Conservation (phyloP, 2,113 vertebrate genomes). For the Pterocles burchelli region DNA sequence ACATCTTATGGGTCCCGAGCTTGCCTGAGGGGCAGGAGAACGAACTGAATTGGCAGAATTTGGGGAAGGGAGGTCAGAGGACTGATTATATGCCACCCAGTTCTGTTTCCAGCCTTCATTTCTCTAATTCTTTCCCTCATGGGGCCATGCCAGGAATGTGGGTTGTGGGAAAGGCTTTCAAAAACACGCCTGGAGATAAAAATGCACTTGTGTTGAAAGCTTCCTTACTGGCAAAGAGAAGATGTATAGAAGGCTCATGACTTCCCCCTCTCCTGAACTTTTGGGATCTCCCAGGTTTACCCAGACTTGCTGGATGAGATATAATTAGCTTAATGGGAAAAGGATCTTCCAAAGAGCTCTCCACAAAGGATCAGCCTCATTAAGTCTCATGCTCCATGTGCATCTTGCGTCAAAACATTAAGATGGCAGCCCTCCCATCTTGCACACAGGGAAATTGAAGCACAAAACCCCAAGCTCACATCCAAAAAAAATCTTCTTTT, state of each 20-base stretch:
- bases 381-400: background rate
- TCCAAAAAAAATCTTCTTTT: background rate
- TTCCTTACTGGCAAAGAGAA: background rate
- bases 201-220: background rate
- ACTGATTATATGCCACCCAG: background rate
- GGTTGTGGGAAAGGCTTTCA: slow-evolving; percentile 34
- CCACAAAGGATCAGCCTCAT: background rate
- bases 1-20: background rate
- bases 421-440: background rate
- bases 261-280: background rate
- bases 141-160: slow-evolving; percentile 15
- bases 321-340: background rate
- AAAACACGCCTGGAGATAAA: background rate
- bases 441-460: background rate
- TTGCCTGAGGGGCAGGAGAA: background rate
- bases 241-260: background rate
- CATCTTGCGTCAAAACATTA: background rate
- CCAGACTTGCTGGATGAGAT: background rate
- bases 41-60: background rate
- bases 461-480: background rate
- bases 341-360: background rate
- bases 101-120: slow-evolving; percentile 28
- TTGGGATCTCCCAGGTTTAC: background rate
- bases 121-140: slow-evolving; percentile 43
- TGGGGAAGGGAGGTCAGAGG: background rate